Evolutionary conservation across 2,797 vertebrate species (phyloP), one percentile per base, ranked within the genome.

Genomic region (Poeciliopsis paucimaculata): DNA sequence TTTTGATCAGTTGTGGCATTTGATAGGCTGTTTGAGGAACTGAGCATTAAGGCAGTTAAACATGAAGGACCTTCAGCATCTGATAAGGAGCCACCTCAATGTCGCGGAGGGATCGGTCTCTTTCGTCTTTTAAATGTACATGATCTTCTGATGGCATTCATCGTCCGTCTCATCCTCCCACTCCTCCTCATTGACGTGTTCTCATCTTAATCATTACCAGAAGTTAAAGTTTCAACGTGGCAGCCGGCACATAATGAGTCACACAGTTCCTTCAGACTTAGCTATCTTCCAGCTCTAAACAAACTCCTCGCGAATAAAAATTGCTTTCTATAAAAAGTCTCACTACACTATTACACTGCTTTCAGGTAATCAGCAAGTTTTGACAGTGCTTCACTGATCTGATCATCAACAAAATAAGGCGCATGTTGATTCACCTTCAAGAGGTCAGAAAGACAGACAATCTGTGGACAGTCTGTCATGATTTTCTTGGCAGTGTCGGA

Each of bases 1-100:
- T 82, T 57, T 87, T 77, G 87, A 90, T 93, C 86, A 88, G 80
- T 92, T 83, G 84, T 60, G 41, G 79, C 62, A 45, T 83, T 83
- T 81, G 73, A 31, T 78, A 76, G 74, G 75, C 72, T 53, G 16
- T 51, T 74, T 39, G 20, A 84, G 79, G 80, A 85, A 73, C 55
- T 51, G 68, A 76, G 78, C 73, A 80, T 81, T 76, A 82, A 84
- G 49, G 73, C 15, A 68, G 77, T 34, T 68, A 57, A 76, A 76
- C 82, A 84, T 85, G 88, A 93, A 76, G 84, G 80, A 92, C 92
- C 82, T 85, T 83, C 36, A 60, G 79, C 89, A 90, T 93, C 91
- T 82, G 77, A 88, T 51, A 79, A 78, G 88, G 83, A 89, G 86
- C 89, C 86, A 83, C 81, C 84, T 84, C 62, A 49, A 82, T 84